Base-by-base conservation (phyloP, 2,797 vertebrate genomes). In the Channallabes apus region DNA sequence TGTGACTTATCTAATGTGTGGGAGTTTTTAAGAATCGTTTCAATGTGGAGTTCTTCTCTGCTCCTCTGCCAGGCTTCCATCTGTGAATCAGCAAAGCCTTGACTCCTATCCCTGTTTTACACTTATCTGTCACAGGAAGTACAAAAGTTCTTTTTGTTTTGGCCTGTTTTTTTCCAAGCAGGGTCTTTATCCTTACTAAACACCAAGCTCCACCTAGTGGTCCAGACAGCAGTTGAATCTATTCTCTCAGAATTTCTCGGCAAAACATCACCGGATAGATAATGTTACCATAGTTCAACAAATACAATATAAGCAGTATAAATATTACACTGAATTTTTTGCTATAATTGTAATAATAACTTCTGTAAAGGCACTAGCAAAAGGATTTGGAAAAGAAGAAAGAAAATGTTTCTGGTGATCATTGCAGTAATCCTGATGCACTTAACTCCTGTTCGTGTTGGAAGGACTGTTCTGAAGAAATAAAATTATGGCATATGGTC, bases 91-190 rank as follows among this genome's bases (percentile, higher is more conserved):
- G 91, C 91, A 88, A 89, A 92, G 90, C 91, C 87, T 89, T 93
- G 92, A 94, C 91, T 91, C 88, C 91, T 91, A 91, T 91, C 92
- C 87, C 72, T 87, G 82, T 87, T 91, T 87, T 91, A 69, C 89
- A 86, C 88, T 94, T 94, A 94, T 94, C 93, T 92, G 87, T 89
- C 86, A 90, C 88, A 93, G 93, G 93, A 94, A 94, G 93, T 92
- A 87, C 91, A 91, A 89, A 89, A 90, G 87, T 93, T 91, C 89
- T 89, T 83, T 84, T 82, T 76, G 87, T 88, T 90, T 78, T 88
- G 87, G 58, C 77, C 64, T 84, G 90, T 41, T 65, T 41, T 65
- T 38, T 59, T 84, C 80, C 17, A 18, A 82, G 24, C 90, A 73
- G 88, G 71, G 82, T 85, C 27, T 72, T 65, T 32, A 64, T 71